Conservation (phyloP, 1,140 invertebrate genomes). For the Brachionus koreanus region DNA sequence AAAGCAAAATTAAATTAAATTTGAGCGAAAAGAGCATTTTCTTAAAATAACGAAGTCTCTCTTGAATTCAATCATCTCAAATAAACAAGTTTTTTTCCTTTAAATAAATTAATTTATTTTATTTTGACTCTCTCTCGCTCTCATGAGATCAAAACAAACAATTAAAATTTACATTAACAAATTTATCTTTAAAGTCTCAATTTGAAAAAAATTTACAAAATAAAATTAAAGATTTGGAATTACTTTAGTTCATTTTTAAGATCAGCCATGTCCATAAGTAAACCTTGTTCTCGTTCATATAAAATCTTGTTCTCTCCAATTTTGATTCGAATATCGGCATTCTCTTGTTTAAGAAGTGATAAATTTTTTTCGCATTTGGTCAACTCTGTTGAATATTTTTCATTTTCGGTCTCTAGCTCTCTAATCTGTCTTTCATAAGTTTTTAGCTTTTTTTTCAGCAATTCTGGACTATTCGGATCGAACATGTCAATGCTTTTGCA, state of each 20-base stretch:
- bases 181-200: not conserved
- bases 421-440: conserved; percentile 27
- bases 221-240: not conserved
- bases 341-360: not conserved
- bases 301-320: conserved; percentile 17
- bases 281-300: conserved; percentile 5
- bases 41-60: too few relatives aligned
- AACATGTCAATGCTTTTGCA: not conserved
- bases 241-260: conserved; percentile 31
- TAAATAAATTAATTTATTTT: too few relatives aligned
- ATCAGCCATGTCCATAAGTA: not conserved
- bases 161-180: too few relatives aligned
- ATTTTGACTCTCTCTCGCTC: too few relatives aligned
- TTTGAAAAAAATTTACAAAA: too few relatives aligned
- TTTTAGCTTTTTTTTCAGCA: conserved; percentile 20
- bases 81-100: too few relatives aligned
- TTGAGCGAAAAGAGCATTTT: too few relatives aligned
- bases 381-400: conserved; percentile 13
- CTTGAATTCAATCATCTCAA: too few relatives aligned
- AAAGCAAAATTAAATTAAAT: too few relatives aligned
- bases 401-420: not conserved
- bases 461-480: not conserved
- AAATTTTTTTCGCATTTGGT: not conserved
- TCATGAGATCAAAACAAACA: too few relatives aligned
- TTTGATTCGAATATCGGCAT: not conserved